Evolutionary conservation across 2,888 invertebrate genomes (phyloP), one percentile per base, ranked within the genome.

Genomic region (Aspidiotus rigidus): DNA sequence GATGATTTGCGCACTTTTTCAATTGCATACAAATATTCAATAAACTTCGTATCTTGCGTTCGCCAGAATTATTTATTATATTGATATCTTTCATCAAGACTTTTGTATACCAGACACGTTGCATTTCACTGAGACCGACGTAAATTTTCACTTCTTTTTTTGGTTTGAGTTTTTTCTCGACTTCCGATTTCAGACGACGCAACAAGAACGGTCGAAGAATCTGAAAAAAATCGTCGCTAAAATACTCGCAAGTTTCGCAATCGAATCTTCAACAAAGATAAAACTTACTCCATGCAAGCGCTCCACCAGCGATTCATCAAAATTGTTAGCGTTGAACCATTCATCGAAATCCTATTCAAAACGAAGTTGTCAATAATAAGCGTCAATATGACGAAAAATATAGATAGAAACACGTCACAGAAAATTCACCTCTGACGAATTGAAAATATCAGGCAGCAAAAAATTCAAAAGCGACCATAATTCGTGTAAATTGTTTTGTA

Each of bases 1-100:
- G 99, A 80, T 99, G 99, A 78, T 99, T 99, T 74, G 92, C 90
- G 77, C 98, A 98, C 77, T 99, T 99, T 17, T 98, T 85, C 75
- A 99, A 81, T 80, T 99, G 99, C 99, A 99, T 99, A 17, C 99
- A 84, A 79, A 99, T 98, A 77, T 99, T 99, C 77, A 98, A 93
- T 62, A 99, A 81, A 11, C 99, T 84, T 94, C 98, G 95, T 77
- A 97, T 97, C 76, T 96, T 96, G 11, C 93, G 87, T 78, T 94
- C 93, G 0, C 96, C 96, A 11, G 97, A 97, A 0, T 97, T 97
- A 77, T 99, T 99, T 0, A 99, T 93, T 69, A 99, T 84, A 79
- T 99, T 98, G 76, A 99, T 98, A 76, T 99, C 99, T 79, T 99
- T 99, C 89, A 99, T 91, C 57, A 99, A 79, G 40, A 99, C 92